phyloP scores from a whole-genome alignment of 2,888 invertebrate genomes.

The Antitype chi region DNA sequence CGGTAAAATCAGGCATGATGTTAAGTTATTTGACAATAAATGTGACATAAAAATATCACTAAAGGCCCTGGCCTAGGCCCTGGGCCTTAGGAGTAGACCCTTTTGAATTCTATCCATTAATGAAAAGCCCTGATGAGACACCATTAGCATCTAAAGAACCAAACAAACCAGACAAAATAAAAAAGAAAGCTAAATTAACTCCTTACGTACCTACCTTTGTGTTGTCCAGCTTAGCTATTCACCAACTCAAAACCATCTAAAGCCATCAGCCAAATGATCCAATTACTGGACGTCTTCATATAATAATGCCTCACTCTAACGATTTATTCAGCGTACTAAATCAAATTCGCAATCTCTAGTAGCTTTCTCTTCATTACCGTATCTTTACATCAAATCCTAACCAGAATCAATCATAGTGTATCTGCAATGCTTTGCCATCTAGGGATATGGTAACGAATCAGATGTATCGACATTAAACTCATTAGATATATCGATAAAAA shows the following conservation, averaged over 20 bases:
- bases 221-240: slow-evolving; percentile 38
- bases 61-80: not conserved
- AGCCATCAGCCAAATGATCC: slow-evolving; percentile 56
- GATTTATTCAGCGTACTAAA: slow-evolving; percentile 57
- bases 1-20: not conserved
- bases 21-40: not conserved
- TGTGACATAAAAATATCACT: not conserved
- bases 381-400: slow-evolving; percentile 71
- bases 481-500: slow-evolving; percentile 16
- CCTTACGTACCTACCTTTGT: slow-evolving; percentile 12
- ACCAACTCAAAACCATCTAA: slow-evolving; percentile 14
- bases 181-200: slow-evolving; percentile 39
- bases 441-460: slow-evolving; percentile 18
- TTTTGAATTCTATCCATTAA: not conserved
- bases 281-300: slow-evolving; percentile 59
- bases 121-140: slow-evolving; percentile 9
- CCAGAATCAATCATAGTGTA: slow-evolving; percentile 72
- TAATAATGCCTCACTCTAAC: slow-evolving; percentile 32
- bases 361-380: slow-evolving; percentile 66
- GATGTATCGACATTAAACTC: slow-evolving; percentile 22
- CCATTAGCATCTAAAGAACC: not conserved
- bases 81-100: too few species aligned
- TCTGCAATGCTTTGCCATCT: slow-evolving; percentile 41
- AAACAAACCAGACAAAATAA: slow-evolving; percentile 15
- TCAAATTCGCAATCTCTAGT: slow-evolving; percentile 54